Evolutionary conservation across 1,140 invertebrate genomes (phyloP).

Genomic region (Plectrocnemia conspersa): DNA sequence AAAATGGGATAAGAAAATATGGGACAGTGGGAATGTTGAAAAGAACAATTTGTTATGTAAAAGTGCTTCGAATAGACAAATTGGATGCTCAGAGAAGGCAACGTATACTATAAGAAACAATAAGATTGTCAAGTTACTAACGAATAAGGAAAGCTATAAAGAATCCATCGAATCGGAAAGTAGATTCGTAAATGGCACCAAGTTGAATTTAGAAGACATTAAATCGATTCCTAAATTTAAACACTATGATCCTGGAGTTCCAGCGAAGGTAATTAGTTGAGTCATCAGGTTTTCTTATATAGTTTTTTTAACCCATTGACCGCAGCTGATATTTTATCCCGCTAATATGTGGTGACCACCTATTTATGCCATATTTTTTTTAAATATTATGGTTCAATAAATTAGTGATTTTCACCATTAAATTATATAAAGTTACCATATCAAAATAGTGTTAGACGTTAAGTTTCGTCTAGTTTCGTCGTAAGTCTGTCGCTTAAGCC

Average conservation of each 20-base stretch:
- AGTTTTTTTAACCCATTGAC: conserved; percentile 1
- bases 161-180: conserved; percentile 22
- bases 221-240: conserved; percentile 48
- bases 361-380: too few relatives aligned
- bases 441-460: not conserved
- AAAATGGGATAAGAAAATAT: conserved; percentile 32
- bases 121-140: conserved; percentile 39
- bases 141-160: conserved; percentile 15
- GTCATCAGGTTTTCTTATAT: conserved; percentile 11
- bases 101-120: conserved; percentile 44
- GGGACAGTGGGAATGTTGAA: conserved; percentile 12
- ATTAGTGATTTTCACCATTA: not conserved
- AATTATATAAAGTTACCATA: not conserved
- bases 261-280: conserved; percentile 42
- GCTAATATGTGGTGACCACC: too few relatives aligned
- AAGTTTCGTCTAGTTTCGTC: too few relatives aligned
- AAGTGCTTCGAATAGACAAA: conserved; percentile 8
- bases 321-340: not conserved
- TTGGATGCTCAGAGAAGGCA: conserved; percentile 38
- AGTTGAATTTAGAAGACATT: conserved; percentile 48
- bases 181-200: conserved; percentile 30
- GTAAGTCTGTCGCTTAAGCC: too few relatives aligned
- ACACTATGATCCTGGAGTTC: conserved; percentile 47
- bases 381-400: too few relatives aligned
- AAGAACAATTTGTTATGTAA: not conserved